Evolutionary conservation across 2,113 vertebrate genomes (phyloP).

Genomic region (Lepisosteus osseus): DNA sequence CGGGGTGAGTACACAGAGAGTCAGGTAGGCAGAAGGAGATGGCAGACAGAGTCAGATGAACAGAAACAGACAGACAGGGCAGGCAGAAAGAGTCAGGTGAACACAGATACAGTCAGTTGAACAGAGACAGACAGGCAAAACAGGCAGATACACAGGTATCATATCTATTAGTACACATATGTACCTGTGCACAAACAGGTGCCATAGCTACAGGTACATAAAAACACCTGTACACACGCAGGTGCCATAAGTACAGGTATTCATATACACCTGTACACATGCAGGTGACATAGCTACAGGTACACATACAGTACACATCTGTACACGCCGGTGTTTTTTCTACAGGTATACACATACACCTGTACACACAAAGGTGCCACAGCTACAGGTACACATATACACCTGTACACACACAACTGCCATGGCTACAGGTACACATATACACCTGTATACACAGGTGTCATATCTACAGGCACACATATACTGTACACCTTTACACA

Average conservation of each 20-base stretch:
- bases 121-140: not conserved
- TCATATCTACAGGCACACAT: no score
- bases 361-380: no score
- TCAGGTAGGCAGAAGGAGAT: not conserved
- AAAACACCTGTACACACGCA: not conserved
- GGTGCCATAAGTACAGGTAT: not conserved
- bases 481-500: no score
- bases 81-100: not conserved
- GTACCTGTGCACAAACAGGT: not conserved
- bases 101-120: not conserved
- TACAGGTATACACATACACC: no score
- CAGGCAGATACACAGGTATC: not conserved
- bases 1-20: not conserved
- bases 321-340: no score
- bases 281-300: no score
- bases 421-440: no score
- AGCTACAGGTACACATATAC: no score
- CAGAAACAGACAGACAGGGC: not conserved
- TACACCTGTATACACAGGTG: no score
- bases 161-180: not conserved
- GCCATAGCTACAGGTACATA: not conserved
- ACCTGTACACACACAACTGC: no score
- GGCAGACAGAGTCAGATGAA: not conserved
- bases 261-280: no score
- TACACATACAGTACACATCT: no score